phyloP scores from a whole-genome alignment of 2,888 invertebrate genomes.

The Leucophora obtusa region DNA sequence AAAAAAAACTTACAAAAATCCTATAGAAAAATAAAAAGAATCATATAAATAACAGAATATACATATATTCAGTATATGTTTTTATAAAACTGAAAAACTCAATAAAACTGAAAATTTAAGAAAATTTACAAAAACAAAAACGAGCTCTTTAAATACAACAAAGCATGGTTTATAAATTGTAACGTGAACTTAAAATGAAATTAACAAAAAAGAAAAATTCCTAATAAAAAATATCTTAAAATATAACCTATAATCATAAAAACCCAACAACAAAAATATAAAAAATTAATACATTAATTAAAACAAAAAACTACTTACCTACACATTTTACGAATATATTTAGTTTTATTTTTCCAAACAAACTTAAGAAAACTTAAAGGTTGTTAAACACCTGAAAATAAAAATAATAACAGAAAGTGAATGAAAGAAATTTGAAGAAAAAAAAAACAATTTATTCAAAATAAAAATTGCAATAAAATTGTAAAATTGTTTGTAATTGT shows the following conservation, averaged over 20 bases:
- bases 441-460: background rate
- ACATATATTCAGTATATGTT: background rate
- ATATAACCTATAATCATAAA: background rate
- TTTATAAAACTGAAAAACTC: background rate
- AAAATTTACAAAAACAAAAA: background rate
- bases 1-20: conserved; percentile 10
- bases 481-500: conserved; percentile 17
- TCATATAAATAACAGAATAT: conserved; percentile 1
- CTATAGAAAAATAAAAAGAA: conserved; percentile 9
- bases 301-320: background rate
- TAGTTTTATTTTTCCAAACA: conserved; percentile 24
- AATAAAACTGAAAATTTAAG: conserved; percentile 8
- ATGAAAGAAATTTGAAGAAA: background rate
- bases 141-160: conserved; percentile 1
- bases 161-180: background rate
- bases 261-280: conserved; percentile 1
- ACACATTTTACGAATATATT: conserved; percentile 14
- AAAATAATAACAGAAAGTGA: background rate
- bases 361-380: conserved; percentile 28
- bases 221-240: background rate
- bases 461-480: conserved; percentile 28
- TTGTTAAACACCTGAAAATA: conserved; percentile 44
- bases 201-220: conserved; percentile 8
- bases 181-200: background rate
- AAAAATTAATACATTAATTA: conserved; percentile 5